phyloP scores from a whole-genome alignment of 1,140 invertebrate genomes.

The Thaumatotibia leucotreta region DNA sequence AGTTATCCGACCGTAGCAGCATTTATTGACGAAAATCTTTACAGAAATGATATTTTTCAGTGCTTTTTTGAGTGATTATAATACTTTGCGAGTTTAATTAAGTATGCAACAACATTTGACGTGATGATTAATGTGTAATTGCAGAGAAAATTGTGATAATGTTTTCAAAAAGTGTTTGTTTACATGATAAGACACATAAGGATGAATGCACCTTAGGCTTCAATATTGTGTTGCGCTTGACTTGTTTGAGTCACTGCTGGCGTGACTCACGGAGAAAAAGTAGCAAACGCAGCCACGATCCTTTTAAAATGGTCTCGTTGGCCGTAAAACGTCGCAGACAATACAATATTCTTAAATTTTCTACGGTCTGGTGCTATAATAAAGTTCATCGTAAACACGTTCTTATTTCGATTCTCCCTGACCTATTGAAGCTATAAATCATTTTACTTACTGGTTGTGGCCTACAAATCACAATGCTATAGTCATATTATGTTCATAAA shows the following conservation, averaged over 20 bases:
- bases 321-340: constrained; percentile 18
- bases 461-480: background rate
- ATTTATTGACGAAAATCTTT: too few relatives aligned
- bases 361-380: background rate
- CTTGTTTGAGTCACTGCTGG: constrained; percentile 14
- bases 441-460: background rate
- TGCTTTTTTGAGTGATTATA: too few relatives aligned
- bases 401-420: background rate
- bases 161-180: too few relatives aligned
- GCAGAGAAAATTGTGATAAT: too few relatives aligned
- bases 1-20: too few relatives aligned
- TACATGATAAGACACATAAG: too few relatives aligned
- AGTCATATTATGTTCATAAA: background rate
- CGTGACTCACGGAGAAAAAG: constrained; percentile 50
- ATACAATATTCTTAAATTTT: constrained; percentile 5
- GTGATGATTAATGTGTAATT: too few relatives aligned
- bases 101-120: too few relatives aligned
- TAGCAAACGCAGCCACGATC: constrained; percentile 35
- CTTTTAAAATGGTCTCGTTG: constrained; percentile 14
- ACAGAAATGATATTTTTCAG: too few relatives aligned
- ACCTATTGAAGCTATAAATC: background rate
- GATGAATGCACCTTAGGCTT: too few relatives aligned
- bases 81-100: too few relatives aligned
- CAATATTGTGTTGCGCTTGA: background rate
- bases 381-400: constrained; percentile 4